A percentile compares a stretch with the other conserved stretches of the same genome.
These are phyloP conservation scores for Sebastes umbrosus DNA, from an alignment of 2,797 vertebrate genomes.

Conservation along the genomic window DNA sequence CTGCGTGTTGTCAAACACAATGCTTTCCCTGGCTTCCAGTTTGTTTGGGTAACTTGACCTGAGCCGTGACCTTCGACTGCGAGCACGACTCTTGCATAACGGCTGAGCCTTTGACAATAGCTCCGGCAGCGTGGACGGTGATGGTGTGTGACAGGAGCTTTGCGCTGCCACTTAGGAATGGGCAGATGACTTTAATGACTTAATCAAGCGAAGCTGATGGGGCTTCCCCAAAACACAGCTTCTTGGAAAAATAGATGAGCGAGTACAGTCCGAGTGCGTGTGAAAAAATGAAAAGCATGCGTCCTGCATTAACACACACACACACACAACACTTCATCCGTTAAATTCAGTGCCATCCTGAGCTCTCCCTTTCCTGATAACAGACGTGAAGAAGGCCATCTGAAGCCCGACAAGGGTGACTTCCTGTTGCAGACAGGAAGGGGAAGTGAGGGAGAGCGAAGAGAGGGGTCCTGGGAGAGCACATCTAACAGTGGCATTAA, in stretches of 20 bases:
- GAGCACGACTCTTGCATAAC: conserved; percentile 46
- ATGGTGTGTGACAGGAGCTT: conserved; percentile 64
- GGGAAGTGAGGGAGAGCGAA: conserved; percentile 61
- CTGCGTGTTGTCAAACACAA: background rate
- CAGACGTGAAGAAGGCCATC: conserved; percentile 35
- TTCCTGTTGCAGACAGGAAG: conserved; percentile 73
- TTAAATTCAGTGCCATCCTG: conserved; percentile 25
- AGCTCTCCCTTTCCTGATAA: conserved; percentile 29
- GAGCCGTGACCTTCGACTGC: conserved; percentile 36
- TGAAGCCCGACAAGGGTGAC: conserved; percentile 35
- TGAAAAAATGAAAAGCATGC: conserved; percentile 32
- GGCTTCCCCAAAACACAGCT: conserved; percentile 45
- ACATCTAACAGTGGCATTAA: conserved; percentile 40
- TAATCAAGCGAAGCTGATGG: conserved; percentile 61
- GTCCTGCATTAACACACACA: background rate
- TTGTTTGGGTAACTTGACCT: conserved; percentile 45
- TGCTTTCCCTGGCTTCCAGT: conserved; percentile 14
- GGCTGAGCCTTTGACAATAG: conserved; percentile 49
- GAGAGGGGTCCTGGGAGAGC: conserved; percentile 34
- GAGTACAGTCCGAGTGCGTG: background rate
- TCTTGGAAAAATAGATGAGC: conserved; percentile 55
- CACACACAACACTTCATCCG: background rate
- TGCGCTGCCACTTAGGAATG: conserved; percentile 60
- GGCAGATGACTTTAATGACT: conserved; percentile 63
- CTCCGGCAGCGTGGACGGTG: conserved; percentile 38